phyloP scores from a whole-genome alignment of 2,113 vertebrate species.

The Chaenocephalus aceratus region DNA sequence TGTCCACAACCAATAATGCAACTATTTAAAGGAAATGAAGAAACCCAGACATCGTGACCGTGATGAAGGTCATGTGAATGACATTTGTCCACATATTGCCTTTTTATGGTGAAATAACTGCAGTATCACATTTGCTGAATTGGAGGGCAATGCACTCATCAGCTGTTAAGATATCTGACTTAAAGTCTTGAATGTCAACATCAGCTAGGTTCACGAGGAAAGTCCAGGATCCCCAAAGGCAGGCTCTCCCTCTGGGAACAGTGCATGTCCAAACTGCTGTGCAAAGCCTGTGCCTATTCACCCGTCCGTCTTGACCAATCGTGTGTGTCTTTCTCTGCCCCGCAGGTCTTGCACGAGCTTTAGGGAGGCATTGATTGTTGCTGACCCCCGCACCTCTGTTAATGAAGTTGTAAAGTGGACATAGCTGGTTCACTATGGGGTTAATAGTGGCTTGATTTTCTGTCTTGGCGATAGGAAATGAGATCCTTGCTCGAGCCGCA shows the following conservation, averaged over 20 bases:
- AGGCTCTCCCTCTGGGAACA: not conserved
- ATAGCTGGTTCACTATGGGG: slow-evolving; percentile 66
- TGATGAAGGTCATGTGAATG: not conserved
- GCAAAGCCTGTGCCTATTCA: not conserved
- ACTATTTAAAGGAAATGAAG: not conserved
- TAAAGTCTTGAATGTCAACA: not conserved
- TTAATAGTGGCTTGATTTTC: slow-evolving; percentile 82
- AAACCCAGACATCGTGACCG: not conserved
- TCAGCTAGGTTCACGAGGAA: not conserved
- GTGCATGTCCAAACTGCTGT: not conserved
- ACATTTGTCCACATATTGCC: not conserved
- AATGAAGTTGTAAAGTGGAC: slow-evolving; percentile 77
- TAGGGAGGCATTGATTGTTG: slow-evolving; percentile 66
- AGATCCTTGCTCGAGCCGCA: slow-evolving; percentile 49
- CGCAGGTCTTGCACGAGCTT: slow-evolving; percentile 23
- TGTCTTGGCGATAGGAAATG: slow-evolving; percentile 73
- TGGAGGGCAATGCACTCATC: not conserved
- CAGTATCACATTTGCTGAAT: too few relatives aligned
- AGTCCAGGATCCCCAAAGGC: not conserved
- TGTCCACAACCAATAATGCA: not conserved
- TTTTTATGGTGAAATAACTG: not conserved
- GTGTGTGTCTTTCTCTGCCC: not conserved
- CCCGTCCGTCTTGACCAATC: not conserved
- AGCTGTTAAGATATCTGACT: not conserved
- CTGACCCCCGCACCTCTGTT: slow-evolving; percentile 70